Evolutionary conservation across 2,797 vertebrate species (phyloP).

Genomic region (Sarcoramphus papa): DNA sequence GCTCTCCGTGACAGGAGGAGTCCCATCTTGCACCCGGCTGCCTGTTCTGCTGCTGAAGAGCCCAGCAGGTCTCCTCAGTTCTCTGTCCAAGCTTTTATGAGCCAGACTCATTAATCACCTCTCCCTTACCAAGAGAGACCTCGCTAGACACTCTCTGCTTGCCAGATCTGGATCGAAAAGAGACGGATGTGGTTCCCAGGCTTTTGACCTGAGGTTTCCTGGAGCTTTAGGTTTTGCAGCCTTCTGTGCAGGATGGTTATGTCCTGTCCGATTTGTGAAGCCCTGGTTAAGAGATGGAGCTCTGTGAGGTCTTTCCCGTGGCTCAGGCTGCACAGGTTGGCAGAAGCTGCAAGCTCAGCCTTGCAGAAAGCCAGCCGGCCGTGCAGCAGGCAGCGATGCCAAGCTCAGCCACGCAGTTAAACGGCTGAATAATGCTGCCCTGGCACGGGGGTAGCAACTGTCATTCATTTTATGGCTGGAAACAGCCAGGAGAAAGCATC

Average conservation of each 20-base stretch:
- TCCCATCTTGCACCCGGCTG: not conserved
- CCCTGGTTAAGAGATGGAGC: not conserved
- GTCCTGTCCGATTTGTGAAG: not conserved
- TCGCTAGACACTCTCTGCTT: not conserved
- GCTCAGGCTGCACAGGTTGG: not conserved
- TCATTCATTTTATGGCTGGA: not conserved
- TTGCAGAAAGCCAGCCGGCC: not conserved
- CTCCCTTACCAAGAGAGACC: not conserved
- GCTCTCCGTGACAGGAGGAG: accelerated
- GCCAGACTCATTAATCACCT: conserved; percentile 44
- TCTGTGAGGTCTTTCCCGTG: not conserved
- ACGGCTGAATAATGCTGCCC: not conserved
- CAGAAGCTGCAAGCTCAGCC: not conserved
- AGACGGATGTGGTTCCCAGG: not conserved
- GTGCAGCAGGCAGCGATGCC: accelerated
- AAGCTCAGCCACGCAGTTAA: not conserved
- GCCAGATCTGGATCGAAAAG: not conserved
- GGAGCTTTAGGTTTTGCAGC: not conserved
- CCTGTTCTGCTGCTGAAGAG: not conserved
- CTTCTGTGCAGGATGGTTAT: not conserved
- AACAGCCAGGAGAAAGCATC: not conserved
- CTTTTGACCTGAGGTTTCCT: not conserved
- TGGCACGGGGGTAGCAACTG: not conserved
- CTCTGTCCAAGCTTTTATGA: conserved; percentile 23
- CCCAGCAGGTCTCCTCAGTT: conserved; percentile 23